Conservation (phyloP, 2,113 vertebrate genomes). For the Phrynosoma blainvillii region DNA sequence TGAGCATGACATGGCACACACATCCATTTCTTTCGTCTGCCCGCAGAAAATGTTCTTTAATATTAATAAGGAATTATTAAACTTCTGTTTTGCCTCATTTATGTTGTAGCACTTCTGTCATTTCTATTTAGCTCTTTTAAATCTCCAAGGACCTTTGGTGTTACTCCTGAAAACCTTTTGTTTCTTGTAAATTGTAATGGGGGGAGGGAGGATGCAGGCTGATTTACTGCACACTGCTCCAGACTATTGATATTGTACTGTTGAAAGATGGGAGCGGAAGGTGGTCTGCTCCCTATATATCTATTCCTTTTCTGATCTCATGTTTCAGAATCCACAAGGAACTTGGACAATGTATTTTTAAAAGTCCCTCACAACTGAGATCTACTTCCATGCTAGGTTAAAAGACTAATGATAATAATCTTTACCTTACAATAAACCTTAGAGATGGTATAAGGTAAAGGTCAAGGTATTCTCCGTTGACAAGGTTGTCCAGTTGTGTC, state of each 20-base stretch:
- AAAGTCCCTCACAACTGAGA: background rate
- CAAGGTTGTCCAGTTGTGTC: too few relatives aligned
- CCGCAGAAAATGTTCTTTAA: background rate
- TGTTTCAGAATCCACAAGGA: too few relatives aligned
- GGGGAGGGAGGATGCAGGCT: background rate
- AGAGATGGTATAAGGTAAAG: background rate
- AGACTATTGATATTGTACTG: background rate
- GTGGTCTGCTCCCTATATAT: background rate
- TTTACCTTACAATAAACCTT: background rate
- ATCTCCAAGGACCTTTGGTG: background rate
- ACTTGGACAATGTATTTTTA: background rate
- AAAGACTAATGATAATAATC: background rate
- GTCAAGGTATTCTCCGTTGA: too few relatives aligned
- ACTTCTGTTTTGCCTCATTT: background rate
- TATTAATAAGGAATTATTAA: accelerated
- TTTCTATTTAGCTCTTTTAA: background rate
- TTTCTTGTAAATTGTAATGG: background rate
- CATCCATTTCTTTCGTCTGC: background rate
- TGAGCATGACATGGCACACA: background rate
- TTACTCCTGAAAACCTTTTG: background rate
- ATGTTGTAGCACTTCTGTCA: accelerated
- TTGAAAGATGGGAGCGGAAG: background rate
- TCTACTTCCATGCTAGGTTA: background rate
- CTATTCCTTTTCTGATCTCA: background rate
- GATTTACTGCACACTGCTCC: accelerated